These are phyloP conservation scores for Carassius auratus DNA, from an alignment of 2,113 vertebrate genomes.

Conservation along the genomic window DNA sequence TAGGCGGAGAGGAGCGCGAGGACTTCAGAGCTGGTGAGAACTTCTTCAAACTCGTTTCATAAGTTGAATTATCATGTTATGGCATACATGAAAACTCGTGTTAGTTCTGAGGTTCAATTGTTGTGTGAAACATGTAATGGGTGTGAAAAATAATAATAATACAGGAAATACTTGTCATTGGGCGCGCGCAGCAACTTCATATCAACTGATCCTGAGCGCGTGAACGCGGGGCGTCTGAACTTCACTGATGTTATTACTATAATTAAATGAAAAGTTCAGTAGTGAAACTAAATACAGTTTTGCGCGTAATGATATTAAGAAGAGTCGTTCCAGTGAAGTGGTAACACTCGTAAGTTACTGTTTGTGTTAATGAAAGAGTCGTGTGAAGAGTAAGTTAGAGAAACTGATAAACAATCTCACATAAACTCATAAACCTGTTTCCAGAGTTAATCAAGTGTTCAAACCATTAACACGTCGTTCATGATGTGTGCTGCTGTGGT, in stretches of 20 bases:
- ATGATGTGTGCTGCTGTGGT: neutral
- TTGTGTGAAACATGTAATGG: neutral
- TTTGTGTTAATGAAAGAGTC: too few species aligned
- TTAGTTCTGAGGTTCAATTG: neutral
- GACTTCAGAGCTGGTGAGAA: slow-evolving; percentile 47
- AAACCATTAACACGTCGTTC: neutral
- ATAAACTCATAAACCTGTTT: too few species aligned
- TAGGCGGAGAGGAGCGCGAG: slow-evolving; percentile 22
- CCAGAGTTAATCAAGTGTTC: too few species aligned
- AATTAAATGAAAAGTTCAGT: too few species aligned
- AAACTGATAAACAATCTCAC: neutral
- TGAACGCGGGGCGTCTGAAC: neutral
- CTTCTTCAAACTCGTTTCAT: neutral
- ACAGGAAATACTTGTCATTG: slow-evolving; percentile 25
- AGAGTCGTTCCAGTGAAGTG: neutral
- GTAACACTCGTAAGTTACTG: too few species aligned
- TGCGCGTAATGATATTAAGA: neutral
- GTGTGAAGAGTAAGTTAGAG: neutral
- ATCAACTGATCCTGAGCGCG: neutral
- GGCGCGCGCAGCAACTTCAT: slow-evolving; percentile 16
- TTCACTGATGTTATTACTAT: neutral
- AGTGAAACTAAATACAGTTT: neutral
- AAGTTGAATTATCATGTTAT: neutral
- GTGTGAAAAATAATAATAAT: neutral
- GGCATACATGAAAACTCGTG: too few species aligned